Percentiles rank a stretch among this genome's conserved stretches.
phyloP scores from a whole-genome alignment of 2,797 vertebrate genomes.

The Cynopterus sphinx region DNA sequence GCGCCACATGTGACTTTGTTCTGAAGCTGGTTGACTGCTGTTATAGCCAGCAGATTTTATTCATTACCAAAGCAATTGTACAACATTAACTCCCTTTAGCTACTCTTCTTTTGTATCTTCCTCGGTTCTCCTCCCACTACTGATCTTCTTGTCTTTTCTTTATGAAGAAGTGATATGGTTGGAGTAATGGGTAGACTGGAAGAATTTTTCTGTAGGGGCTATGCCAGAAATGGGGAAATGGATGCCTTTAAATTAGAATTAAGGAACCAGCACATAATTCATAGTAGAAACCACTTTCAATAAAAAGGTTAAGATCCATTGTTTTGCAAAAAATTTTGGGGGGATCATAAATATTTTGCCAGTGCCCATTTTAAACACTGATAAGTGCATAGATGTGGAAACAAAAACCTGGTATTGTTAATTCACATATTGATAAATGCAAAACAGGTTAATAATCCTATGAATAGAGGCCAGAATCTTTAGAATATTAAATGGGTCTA shows the following conservation, averaged over 20 bases:
- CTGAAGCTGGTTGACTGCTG: accelerated
- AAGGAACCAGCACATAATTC: not conserved
- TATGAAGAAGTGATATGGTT: not conserved
- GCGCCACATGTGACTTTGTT: not conserved
- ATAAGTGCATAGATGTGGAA: not conserved
- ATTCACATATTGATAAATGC: not conserved
- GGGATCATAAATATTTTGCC: not conserved
- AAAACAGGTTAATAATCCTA: not conserved
- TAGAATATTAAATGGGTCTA: not conserved
- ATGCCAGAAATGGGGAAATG: not conserved
- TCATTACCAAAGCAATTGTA: not conserved
- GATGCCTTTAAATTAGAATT: not conserved
- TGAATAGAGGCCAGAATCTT: not conserved
- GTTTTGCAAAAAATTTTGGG: not conserved
- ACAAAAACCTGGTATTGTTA: not conserved
- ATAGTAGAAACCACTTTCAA: not conserved
- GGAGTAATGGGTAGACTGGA: not conserved
- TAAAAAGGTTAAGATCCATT: not conserved
- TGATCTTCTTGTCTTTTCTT: not conserved
- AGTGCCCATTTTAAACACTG: not conserved
- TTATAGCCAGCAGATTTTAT: not conserved
- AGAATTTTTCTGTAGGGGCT: not conserved
- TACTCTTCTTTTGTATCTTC: not conserved
- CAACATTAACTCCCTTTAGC: accelerated
- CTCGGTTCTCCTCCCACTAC: not conserved